Evolutionary conservation across 2,113 vertebrate species (phyloP), one percentile per base, ranked within the genome.

Genomic region (Forbesichthys agassizii): DNA sequence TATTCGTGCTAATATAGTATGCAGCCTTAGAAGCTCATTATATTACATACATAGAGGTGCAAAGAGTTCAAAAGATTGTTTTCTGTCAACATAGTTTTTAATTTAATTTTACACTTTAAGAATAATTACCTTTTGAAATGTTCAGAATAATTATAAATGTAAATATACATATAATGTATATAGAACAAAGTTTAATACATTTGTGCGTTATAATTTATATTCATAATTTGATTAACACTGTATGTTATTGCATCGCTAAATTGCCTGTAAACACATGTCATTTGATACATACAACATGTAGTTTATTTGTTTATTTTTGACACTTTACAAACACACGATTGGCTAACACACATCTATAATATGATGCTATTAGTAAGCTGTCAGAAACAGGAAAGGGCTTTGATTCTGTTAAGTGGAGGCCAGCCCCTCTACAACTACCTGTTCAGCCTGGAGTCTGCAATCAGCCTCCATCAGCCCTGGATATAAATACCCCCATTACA

Each of bases 401-500:
- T 64, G 68, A 75, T 74, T 75, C 33, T 77, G 51, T 77, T 77
- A 81, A 81, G 73, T 70, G 75, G 65, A 33, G 51, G 65, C 56
- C 81, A 75, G 79, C 84, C 81, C 42, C 48, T 79, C 54, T 60
- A 77, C 18, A 66, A 72, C 54, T 59, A 64, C 78, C 74, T 75
- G 58, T 64, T 64, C 57, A 69, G 48, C 47, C 67, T 4, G 59
- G 62, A 80, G 51, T 69, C 79, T 84, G 83, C 72, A 86, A 86
- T 89, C 74, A 79, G 54, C 76, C 65, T 67, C 86, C 81, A 87
- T 88, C 86, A 86, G 81, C 74, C 66, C 66, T 51, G 70, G 68
- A 71, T 79, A 85, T 82, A 88, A 88, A 87, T 86, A 87, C 82
- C 74, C 16, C 75, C 56, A 86, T 87, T 82, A 87, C 77, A 6